A percentile compares a stretch with the other conserved stretches of the same genome.
Evolutionary conservation across 2,888 invertebrate genomes (phyloP).

Genomic region (Sphaeridia pumilis): DNA sequence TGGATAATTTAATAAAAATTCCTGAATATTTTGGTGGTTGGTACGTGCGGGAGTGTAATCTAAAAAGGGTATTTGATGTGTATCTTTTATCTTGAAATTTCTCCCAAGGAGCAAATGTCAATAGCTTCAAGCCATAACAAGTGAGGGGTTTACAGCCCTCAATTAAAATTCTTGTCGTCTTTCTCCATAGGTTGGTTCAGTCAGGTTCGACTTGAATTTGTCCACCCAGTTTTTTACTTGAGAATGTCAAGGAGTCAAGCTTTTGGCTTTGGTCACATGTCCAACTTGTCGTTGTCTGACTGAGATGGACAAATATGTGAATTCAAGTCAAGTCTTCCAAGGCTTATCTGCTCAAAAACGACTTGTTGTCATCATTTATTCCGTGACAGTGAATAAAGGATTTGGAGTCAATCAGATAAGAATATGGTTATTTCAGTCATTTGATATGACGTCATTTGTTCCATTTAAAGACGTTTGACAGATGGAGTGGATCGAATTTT

Average conservation of each 20-base stretch:
- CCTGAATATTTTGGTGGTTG: background rate
- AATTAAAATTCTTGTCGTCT: background rate
- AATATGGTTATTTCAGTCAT: background rate
- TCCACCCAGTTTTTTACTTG: background rate
- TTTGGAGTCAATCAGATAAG: background rate
- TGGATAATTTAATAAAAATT: background rate
- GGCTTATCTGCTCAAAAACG: too few species aligned
- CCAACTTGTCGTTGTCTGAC: too few species aligned
- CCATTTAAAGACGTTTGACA: background rate
- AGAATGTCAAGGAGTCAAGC: too few species aligned
- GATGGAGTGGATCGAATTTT: too few species aligned
- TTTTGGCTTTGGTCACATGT: too few species aligned
- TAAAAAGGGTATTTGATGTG: too few species aligned
- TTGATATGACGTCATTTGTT: background rate
- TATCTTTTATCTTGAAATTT: too few species aligned
- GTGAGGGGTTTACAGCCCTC: background rate
- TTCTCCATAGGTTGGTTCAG: background rate
- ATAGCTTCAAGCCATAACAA: background rate
- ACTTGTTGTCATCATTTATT: background rate
- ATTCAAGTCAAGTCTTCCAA: too few species aligned
- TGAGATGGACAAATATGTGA: too few species aligned
- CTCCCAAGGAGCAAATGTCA: too few species aligned
- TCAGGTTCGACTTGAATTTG: background rate
- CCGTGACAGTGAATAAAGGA: background rate
- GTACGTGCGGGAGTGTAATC: too few species aligned